phyloP scores from a whole-genome alignment of 2,888 invertebrate genomes.

The Drosophila basisetae region DNA sequence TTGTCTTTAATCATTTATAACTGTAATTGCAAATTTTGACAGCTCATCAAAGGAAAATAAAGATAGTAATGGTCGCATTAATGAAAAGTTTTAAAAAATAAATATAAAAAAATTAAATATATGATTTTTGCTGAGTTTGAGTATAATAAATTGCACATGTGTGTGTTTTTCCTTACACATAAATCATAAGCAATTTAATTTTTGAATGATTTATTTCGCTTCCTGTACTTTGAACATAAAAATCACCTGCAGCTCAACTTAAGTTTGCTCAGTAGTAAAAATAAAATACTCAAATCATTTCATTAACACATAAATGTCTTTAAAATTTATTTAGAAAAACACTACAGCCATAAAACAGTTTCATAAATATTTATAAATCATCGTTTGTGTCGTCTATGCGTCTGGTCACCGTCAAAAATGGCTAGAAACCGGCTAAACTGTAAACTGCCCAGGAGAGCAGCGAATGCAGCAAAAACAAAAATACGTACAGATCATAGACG shows the following conservation, averaged over 20 bases:
- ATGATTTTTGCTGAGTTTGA: not conserved
- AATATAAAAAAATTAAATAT: not conserved
- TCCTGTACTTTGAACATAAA: constrained; percentile 24
- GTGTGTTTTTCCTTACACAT: not conserved
- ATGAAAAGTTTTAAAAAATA: constrained; percentile 7
- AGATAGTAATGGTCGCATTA: constrained; percentile 1
- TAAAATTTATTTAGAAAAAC: constrained; percentile 15
- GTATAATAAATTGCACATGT: not conserved
- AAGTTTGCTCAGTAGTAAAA: not conserved
- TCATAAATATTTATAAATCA: constrained; percentile 73
- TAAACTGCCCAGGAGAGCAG: constrained; percentile 56
- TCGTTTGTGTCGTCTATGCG: constrained; percentile 50
- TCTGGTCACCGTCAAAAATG: constrained; percentile 47
- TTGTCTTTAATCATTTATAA: constrained; percentile 53
- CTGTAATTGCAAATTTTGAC: constrained; percentile 55
- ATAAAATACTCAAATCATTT: constrained; percentile 59
- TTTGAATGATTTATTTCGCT: constrained; percentile 38
- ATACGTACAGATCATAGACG: constrained; percentile 53
- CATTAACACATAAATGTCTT: constrained; percentile 60
- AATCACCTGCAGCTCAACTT: constrained; percentile 8
- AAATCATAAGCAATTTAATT: constrained; percentile 14
- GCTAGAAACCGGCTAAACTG: constrained; percentile 52
- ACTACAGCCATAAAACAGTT: constrained; percentile 60
- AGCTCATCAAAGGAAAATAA: constrained; percentile 33
- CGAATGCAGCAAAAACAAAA: constrained; percentile 20